Percentiles rank a stretch among this genome's conserved stretches.
Conservation (phyloP, 2,888 invertebrate genomes). For the Drosophila anomalata region DNA sequence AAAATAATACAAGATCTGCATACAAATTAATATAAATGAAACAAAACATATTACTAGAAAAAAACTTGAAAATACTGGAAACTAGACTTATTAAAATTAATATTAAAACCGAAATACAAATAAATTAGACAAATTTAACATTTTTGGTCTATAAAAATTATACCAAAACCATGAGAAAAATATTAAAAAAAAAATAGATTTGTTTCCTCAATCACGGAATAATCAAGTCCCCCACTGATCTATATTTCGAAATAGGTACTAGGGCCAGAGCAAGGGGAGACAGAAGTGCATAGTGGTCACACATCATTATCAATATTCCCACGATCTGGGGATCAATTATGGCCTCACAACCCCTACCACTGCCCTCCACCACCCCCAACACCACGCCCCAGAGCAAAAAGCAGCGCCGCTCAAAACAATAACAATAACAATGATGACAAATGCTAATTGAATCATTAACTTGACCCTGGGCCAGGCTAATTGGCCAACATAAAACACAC, state of each 20-base stretch:
- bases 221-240: slow-evolving; percentile 6
- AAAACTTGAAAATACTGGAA: no score
- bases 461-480: slow-evolving; percentile 67
- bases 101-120: no score
- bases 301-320: slow-evolving; percentile 68
- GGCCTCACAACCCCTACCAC: neutral
- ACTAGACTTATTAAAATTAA: no score
- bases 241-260: neutral
- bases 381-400: neutral
- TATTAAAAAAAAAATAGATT: neutral
- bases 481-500: slow-evolving; percentile 68
- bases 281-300: slow-evolving; percentile 1
- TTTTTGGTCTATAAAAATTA: no score
- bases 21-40: no score
- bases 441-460: slow-evolving; percentile 76
- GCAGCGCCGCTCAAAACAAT: slow-evolving; percentile 1
- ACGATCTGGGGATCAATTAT: slow-evolving; percentile 71
- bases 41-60: no score
- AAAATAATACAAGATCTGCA: no score
- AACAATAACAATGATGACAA: slow-evolving; percentile 62
- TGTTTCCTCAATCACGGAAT: neutral
- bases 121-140: no score
- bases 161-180: neutral
- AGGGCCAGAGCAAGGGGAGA: neutral
- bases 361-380: neutral